A percentile compares a stretch with the other conserved stretches of the same genome.
Evolutionary conservation across 2,113 vertebrate species (phyloP).

Genomic region (Polypterus senegalus): DNA sequence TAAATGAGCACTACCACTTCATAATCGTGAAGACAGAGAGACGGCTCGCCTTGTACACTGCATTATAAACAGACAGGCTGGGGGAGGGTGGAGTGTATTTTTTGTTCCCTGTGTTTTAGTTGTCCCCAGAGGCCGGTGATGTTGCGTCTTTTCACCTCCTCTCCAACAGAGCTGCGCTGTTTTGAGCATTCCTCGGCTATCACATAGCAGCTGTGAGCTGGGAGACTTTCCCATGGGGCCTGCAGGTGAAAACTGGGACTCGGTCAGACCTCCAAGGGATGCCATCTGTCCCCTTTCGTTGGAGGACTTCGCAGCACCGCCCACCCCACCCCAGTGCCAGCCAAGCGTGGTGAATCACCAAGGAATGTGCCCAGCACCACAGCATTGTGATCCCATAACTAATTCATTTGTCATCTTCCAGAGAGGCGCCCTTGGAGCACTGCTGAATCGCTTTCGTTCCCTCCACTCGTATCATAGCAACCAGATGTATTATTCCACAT

Average conservation of each 20-base stretch:
- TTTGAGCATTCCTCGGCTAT: conserved; percentile 45
- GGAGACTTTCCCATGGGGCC: conserved; percentile 53
- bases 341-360: conserved; percentile 32
- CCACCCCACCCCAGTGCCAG: conserved; percentile 33
- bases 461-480: conserved; percentile 11
- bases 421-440: conserved; percentile 10
- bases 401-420: conserved; percentile 20
- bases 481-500: conserved; percentile 6
- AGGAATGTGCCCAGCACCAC: conserved; percentile 21
- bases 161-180: conserved; percentile 26
- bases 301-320: conserved; percentile 28
- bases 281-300: conserved; percentile 60
- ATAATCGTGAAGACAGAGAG: no score
- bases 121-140: conserved; percentile 10
- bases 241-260: conserved; percentile 66
- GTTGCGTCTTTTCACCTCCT: conserved; percentile 25
- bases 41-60: no score
- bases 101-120: conserved; percentile 1
- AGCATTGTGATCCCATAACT: conserved; percentile 21
- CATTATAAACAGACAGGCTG: no score
- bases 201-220: conserved; percentile 46
- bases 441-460: neutral
- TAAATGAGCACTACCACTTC: no score
- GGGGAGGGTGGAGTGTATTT: neutral
- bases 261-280: conserved; percentile 50